Conservation (phyloP, 2,113 vertebrate genomes). For the Rissa tridactyla region DNA sequence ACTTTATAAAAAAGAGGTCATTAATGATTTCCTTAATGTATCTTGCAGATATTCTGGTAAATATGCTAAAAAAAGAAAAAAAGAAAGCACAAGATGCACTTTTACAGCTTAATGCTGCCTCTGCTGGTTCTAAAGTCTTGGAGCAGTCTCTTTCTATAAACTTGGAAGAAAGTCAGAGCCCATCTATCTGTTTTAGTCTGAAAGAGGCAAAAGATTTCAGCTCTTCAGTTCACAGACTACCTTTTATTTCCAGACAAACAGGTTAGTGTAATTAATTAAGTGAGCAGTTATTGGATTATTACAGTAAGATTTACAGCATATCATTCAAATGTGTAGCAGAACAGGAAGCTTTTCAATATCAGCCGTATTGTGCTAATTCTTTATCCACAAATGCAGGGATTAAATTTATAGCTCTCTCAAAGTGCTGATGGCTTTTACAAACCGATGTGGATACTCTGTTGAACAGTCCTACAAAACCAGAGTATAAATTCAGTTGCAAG, state of each 20-base stretch:
- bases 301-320: background rate
- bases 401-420: background rate
- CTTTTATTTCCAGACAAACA: constrained; percentile 43
- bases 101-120: constrained; percentile 37
- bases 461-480: background rate
- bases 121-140: background rate
- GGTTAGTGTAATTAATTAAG: constrained; percentile 59
- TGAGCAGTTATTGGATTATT: background rate
- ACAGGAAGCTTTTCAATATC: background rate
- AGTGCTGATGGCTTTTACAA: background rate
- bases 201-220: background rate
- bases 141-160: background rate
- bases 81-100: constrained; percentile 75
- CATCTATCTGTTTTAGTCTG: background rate
- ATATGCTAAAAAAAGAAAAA: constrained; percentile 91
- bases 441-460: background rate
- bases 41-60: constrained; percentile 84
- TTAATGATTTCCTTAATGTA: constrained; percentile 64
- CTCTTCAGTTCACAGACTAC: background rate
- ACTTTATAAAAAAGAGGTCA: background rate
- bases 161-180: background rate
- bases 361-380: background rate
- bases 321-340: background rate
- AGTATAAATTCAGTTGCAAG: background rate
- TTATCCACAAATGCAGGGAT: background rate